Evolutionary conservation across 2,797 vertebrate species (phyloP), one percentile per base, ranked within the genome.

Genomic region (Coregonus ussuriensis): DNA sequence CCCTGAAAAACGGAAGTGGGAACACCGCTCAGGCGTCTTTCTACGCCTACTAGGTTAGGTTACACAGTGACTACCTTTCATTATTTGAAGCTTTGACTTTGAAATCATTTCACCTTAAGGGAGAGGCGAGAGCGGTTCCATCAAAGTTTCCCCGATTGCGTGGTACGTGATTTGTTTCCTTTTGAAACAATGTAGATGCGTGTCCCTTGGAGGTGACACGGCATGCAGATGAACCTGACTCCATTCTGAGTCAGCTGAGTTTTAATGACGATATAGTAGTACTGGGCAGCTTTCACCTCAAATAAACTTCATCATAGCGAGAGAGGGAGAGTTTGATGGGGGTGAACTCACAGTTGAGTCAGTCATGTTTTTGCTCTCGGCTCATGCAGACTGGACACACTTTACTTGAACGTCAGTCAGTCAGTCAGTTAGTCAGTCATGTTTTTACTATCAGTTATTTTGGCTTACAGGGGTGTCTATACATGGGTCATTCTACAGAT

Each of bases 281-380:
- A 31, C 29, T 25, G 74, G 51, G 6, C 47, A 59, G 21, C 62
- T 52, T 74, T 77, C 65, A 65, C 74, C 63, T 76, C 62, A 35
- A 35, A 72, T 72, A 62, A 62, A 33, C 37, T 75, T 53, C 70
- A 75, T 18, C 33, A 35, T 21, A 4, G n/a, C 21, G 18, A 75
- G 51, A 79, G 0, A 33, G 53, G 71, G 63, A 33, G 53, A 78
- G 63, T 37, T 69, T 52, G 59, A 69, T 13, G 16, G 4, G 33
- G 29, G 33, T 56, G 53, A 47, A 41, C 67, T 5, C 53, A 6
- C 3, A 16, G 53, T 56, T 56, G 16, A 56, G 56, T 59, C 18
- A 59, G 56, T 59, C 67, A 14, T 37, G 67, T n/a, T 69, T 35
- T 11, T 69, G 33, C 67, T n/a, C 14, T 16, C 4, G 9, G 67